Evolutionary conservation across 2,797 vertebrate species (phyloP).

Genomic region (Tragopan temminckii): DNA sequence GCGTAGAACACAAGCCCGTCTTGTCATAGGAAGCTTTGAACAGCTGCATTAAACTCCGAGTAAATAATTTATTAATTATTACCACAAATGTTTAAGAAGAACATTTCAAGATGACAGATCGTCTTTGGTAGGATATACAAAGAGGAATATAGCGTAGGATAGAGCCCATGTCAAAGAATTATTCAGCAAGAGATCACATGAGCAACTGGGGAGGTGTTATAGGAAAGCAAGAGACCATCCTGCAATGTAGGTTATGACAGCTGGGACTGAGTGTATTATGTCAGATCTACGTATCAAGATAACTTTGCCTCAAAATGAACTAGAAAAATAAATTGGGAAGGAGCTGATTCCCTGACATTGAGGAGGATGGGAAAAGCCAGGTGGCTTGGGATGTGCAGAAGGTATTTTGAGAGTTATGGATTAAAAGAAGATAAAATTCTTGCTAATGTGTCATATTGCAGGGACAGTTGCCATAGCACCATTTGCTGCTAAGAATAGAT

Average conservation of each 20-base stretch:
- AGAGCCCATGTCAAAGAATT: background rate
- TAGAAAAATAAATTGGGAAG: slow-evolving; percentile 45
- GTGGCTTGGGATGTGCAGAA: slow-evolving; percentile 53
- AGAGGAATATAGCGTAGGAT: background rate
- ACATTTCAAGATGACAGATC: background rate
- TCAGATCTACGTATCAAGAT: slow-evolving; percentile 4
- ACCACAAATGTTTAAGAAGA: background rate
- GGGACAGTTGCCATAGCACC: slow-evolving; percentile 66
- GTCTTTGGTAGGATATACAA: background rate
- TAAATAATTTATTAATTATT: background rate
- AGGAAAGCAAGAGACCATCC: background rate
- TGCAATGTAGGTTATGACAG: slow-evolving; percentile 50
- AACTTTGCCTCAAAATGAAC: slow-evolving; percentile 51
- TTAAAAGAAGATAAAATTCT: slow-evolving; percentile 57
- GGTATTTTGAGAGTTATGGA: slow-evolving; percentile 41
- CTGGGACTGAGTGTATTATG: slow-evolving; percentile 38
- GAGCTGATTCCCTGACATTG: background rate
- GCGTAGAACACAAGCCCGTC: background rate
- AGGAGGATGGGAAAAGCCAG: slow-evolving; percentile 52
- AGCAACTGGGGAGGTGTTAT: slow-evolving; percentile 11
- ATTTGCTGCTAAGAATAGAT: slow-evolving; percentile 53
- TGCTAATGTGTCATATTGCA: slow-evolving; percentile 50
- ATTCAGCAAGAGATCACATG: background rate
- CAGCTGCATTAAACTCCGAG: background rate
- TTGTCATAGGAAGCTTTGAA: background rate